Evolutionary conservation across 2,113 vertebrate species (phyloP), one percentile per base, ranked within the genome.

Genomic region (Anhinga anhinga): DNA sequence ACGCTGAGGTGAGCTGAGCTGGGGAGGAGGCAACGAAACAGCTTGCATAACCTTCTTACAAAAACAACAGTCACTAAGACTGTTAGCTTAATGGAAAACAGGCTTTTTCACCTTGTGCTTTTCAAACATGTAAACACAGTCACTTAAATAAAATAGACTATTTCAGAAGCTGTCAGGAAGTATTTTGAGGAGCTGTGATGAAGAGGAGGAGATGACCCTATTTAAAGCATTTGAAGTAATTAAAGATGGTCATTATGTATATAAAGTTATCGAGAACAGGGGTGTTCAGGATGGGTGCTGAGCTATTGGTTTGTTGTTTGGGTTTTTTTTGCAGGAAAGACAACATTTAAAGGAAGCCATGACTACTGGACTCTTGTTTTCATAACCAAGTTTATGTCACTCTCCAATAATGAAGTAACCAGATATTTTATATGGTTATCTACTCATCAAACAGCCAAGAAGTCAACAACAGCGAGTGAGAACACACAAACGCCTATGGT

Each of bases 401-500:
- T 62, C 66, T 61, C 53, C 74, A 90, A 63, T 91, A 88, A 96
- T 74, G 85, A 94, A 94, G 87, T 88, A 91, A 93, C 70, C 86
- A 94, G 73, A 81, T 77, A 73, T 94, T 82, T 91, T 83, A 91
- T 83, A 63, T 58, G 88, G 90, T 91, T 95, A 89, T 92, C 86
- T 95, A 82, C 78, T 70, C 93, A 96, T 59, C 84, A 83, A 93
- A 82, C 72, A 88, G 53, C 49, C 74, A 96, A 61, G 78, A 95
- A 95, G 61, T 84, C 97, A 94, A 92, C 58, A 90, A 74, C 26
- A 92, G 66, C 26, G 22, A 95, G 93, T 91, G 94, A 95, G 83
- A 91, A 82, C 88, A 86, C 95, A 95, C 3, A 9, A 95, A 95
- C 2, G 86, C 61, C 95, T 93, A 95, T 88, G 82, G 94, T 91